These are phyloP conservation scores for Eupleurogrammus muticus DNA, from an alignment of 2,797 vertebrate species.

Conservation along the genomic window DNA sequence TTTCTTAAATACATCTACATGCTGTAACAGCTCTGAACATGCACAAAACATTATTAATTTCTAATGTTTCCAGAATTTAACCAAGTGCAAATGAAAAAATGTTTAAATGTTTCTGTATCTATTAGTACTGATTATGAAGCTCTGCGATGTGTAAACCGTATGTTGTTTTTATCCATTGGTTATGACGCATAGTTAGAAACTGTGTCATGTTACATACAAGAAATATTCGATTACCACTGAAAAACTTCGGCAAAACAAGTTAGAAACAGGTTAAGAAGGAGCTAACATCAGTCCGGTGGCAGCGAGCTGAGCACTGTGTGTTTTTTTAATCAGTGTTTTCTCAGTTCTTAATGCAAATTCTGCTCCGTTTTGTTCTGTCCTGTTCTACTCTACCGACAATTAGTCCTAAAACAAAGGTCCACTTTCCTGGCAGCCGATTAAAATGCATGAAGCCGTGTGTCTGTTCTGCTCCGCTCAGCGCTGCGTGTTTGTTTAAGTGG, in stretches of 20 bases:
- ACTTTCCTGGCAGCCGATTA: constrained; percentile 82
- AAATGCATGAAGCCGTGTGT: constrained; percentile 86
- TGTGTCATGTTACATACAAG: constrained; percentile 23
- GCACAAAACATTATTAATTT: too few relatives aligned
- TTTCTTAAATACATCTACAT: neutral
- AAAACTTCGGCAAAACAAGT: constrained; percentile 44
- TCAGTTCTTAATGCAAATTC: constrained; percentile 65
- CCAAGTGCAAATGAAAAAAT: neutral
- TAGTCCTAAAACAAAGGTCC: constrained; percentile 85
- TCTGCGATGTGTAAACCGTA: neutral
- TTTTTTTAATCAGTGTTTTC: constrained; percentile 68
- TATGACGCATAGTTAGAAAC: constrained; percentile 18
- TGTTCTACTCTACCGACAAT: constrained; percentile 80
- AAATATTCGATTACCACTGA: constrained; percentile 41
- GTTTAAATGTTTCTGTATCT: neutral
- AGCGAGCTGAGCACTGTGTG: constrained; percentile 68
- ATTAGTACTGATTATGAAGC: constrained; percentile 14
- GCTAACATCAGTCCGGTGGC: constrained; percentile 61
- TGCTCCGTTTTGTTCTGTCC: constrained; percentile 68
- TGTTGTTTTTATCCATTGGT: constrained; percentile 20
- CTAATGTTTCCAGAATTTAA: neutral
- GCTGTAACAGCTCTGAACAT: neutral
- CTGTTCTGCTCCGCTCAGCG: constrained; percentile 76
- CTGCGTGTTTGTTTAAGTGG: constrained; percentile 87
- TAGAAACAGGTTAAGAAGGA: constrained; percentile 62